Percentiles rank a stretch among this genome's conserved stretches.
Evolutionary conservation across 2,797 vertebrate genomes (phyloP).

Genomic region (Pogoniulus pusillus): DNA sequence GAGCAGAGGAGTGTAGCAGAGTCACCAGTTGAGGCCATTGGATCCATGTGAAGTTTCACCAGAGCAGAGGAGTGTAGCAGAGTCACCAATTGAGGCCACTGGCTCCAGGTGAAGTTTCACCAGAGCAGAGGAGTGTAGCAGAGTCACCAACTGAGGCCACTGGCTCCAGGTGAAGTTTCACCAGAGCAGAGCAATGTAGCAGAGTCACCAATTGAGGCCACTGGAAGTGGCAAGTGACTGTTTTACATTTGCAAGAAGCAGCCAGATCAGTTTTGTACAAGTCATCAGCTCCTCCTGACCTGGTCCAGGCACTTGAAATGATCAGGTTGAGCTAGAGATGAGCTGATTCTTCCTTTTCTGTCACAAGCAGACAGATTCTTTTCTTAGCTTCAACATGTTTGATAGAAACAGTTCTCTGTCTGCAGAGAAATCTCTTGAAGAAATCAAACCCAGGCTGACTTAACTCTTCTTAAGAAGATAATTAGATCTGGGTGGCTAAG

Average conservation of each 20-base stretch:
- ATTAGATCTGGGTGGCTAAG: conserved; percentile 8
- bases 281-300: neutral
- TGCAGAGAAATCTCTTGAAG: neutral
- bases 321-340: neutral
- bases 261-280: neutral
- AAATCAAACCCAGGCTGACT: neutral
- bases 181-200: too few relatives aligned
- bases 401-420: neutral
- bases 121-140: too few relatives aligned
- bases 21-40: too few relatives aligned
- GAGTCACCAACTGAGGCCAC: too few relatives aligned
- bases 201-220: too few relatives aligned
- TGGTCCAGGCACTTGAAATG: neutral
- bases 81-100: too few relatives aligned
- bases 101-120: too few relatives aligned
- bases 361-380: neutral
- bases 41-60: too few relatives aligned
- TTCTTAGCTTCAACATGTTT: neutral
- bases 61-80: too few relatives aligned
- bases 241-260: neutral
- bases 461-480: neutral
- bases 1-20: too few relatives aligned
- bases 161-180: too few relatives aligned
- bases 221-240: too few relatives aligned
- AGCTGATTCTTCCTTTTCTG: neutral